phyloP scores from a whole-genome alignment of 2,888 invertebrate genomes.

The Leucania comma region DNA sequence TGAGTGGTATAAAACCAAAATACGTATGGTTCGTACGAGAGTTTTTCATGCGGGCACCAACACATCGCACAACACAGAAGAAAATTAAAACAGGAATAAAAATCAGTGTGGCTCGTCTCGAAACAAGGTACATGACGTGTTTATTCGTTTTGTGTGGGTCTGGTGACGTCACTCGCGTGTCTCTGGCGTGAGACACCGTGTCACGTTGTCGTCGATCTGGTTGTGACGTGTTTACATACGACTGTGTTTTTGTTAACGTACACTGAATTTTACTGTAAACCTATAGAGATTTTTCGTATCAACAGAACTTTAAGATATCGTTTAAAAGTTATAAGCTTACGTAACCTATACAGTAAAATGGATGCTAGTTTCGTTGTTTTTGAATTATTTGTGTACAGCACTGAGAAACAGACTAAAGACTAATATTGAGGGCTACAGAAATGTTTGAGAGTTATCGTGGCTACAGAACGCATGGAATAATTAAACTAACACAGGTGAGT shows the following conservation, averaged over 20 bases:
- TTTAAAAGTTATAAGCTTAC: neutral
- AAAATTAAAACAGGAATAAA: slow-evolving; percentile 1
- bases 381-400: too few species aligned
- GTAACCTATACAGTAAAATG: too few species aligned
- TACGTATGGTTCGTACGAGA: too few species aligned
- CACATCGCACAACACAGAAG: neutral
- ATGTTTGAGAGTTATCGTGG: too few species aligned
- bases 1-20: neutral
- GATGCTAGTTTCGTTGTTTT: too few species aligned
- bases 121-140: slow-evolving; percentile 3
- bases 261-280: neutral
- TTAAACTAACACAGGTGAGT: too few species aligned
- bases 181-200: slow-evolving; percentile 5
- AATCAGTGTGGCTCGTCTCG: neutral
- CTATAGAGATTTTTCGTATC: neutral
- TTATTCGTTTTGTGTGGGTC: slow-evolving; percentile 5
- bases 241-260: neutral
- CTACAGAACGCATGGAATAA: too few species aligned
- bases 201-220: neutral
- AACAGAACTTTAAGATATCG: neutral
- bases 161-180: slow-evolving; percentile 5
- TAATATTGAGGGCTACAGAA: too few species aligned
- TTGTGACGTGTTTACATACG: slow-evolving; percentile 18
- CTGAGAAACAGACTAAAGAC: too few species aligned
- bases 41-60: neutral